Evolutionary conservation across 2,797 vertebrate genomes (phyloP).

Genomic region (Cichlasoma orientale): DNA sequence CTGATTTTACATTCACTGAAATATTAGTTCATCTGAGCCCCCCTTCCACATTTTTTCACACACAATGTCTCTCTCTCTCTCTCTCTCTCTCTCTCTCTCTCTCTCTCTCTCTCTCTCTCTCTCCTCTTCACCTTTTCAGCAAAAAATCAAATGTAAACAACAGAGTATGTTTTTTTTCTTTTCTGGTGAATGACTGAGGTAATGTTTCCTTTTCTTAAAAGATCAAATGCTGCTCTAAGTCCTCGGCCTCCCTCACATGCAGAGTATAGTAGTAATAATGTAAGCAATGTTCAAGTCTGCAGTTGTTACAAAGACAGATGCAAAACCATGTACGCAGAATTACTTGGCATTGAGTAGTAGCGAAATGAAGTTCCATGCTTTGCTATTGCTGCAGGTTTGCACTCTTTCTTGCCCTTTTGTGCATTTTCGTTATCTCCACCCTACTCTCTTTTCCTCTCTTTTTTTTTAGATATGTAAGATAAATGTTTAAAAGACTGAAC

Average conservation of each 20-base stretch:
- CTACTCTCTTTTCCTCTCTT: neutral
- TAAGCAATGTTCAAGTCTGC: neutral
- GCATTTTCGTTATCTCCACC: neutral
- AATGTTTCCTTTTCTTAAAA: constrained; percentile 80
- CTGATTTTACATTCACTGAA: constrained; percentile 86
- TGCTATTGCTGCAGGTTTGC: neutral
- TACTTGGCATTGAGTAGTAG: neutral
- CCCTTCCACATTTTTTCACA: constrained; percentile 56
- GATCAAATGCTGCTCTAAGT: constrained; percentile 65
- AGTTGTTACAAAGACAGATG: neutral
- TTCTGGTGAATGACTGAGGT: constrained; percentile 73
- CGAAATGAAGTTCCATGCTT: neutral
- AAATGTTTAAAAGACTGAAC: neutral
- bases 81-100: constrained; percentile 27
- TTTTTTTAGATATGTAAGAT: no score
- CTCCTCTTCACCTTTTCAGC: constrained; percentile 63
- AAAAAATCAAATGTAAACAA: constrained; percentile 82
- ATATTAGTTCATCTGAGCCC: constrained; percentile 82
- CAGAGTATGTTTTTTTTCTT: constrained; percentile 70
- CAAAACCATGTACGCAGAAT: neutral
- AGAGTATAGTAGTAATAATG: constrained; percentile 1
- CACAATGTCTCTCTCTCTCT: constrained; percentile 62
- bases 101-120: constrained; percentile 21
- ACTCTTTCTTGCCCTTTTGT: neutral
- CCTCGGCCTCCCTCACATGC: constrained; percentile 25